A percentile compares a stretch with the other conserved stretches of the same genome.
Evolutionary conservation across 2,888 invertebrate species (phyloP).

Genomic region (Eupithecia centaureata): DNA sequence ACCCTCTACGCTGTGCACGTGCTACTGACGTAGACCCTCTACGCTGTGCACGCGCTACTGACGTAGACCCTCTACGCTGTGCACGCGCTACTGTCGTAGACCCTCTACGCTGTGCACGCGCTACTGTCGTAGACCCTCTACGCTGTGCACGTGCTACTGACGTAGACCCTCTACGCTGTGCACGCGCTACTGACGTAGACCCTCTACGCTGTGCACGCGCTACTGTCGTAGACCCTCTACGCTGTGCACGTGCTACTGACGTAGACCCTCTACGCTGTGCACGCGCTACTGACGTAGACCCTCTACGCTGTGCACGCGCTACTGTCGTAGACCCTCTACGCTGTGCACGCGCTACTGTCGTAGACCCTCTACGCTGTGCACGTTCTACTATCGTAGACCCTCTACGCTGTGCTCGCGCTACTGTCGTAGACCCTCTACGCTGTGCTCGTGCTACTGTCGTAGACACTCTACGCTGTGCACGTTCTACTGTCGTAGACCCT

Average conservation of each 20-base stretch:
- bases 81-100: background rate
- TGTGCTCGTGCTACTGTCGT: no score
- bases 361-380: background rate
- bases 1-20: background rate
- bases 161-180: background rate
- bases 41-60: background rate
- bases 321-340: background rate
- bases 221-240: constrained; percentile 4
- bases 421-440: no score
- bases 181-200: background rate
- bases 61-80: background rate
- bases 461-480: no score
- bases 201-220: background rate
- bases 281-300: background rate
- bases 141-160: background rate
- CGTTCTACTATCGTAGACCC: no score
- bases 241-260: background rate
- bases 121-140: background rate
- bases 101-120: background rate
- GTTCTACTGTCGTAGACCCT: no score
- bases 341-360: background rate
- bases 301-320: background rate
- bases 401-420: no score
- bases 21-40: background rate
- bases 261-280: background rate